A percentile compares a stretch with the other conserved stretches of the same genome.
These are phyloP conservation scores for Latrodectus elegans DNA, from an alignment of 2,888 invertebrate species.

Conservation along the genomic window DNA sequence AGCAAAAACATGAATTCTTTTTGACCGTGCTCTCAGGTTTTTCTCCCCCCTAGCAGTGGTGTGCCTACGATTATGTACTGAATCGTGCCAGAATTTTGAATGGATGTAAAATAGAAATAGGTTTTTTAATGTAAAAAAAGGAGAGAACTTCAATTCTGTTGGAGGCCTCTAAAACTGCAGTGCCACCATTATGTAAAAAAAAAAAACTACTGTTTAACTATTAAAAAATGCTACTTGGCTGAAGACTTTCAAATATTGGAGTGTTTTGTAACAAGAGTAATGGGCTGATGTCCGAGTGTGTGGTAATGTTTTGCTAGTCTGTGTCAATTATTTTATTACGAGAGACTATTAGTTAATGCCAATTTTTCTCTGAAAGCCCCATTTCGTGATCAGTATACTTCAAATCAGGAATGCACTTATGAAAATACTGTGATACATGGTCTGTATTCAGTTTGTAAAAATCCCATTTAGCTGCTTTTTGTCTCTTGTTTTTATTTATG, in stretches of 20 bases:
- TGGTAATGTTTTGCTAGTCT: slow-evolving; percentile 64
- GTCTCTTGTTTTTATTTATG: no score
- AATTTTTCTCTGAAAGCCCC: slow-evolving; percentile 28
- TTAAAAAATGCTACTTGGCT: slow-evolving; percentile 38
- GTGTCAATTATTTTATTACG: slow-evolving; percentile 24
- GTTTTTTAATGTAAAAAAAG: slow-evolving; percentile 41
- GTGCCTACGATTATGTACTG: slow-evolving; percentile 24
- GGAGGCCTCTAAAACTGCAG: slow-evolving; percentile 40
- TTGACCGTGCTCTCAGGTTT: slow-evolving; percentile 13
- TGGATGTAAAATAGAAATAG: slow-evolving; percentile 58
- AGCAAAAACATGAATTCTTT: neutral
- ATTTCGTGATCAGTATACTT: slow-evolving; percentile 29
- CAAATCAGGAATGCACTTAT: slow-evolving; percentile 44
- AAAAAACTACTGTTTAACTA: slow-evolving; percentile 10
- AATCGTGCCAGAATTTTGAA: slow-evolving; percentile 43
- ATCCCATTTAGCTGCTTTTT: no score
- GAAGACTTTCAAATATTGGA: slow-evolving; percentile 51
- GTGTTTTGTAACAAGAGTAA: slow-evolving; percentile 45
- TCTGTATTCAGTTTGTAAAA: neutral
- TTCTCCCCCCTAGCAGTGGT: slow-evolving; percentile 13
- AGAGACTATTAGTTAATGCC: slow-evolving; percentile 31
- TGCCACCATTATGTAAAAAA: slow-evolving; percentile 30
- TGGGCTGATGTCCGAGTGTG: slow-evolving; percentile 40
- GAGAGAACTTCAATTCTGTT: slow-evolving; percentile 44
- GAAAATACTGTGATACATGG: slow-evolving; percentile 14